Base-by-base conservation (phyloP, 2,797 vertebrate genomes). In the Melanotaenia pygmaea region DNA sequence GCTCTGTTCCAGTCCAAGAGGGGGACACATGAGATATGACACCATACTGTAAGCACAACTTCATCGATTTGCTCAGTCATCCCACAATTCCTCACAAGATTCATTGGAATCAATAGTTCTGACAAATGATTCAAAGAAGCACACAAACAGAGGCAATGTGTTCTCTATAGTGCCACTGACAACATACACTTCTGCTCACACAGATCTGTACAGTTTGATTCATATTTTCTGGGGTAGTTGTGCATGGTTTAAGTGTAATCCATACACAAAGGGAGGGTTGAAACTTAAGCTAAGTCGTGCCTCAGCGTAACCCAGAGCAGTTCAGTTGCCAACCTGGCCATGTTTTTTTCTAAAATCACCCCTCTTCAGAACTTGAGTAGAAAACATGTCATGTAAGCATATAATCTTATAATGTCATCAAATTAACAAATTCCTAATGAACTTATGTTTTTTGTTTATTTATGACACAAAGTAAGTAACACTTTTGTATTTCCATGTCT, bases 21-120 rank as follows among this genome's bases (percentile, higher is more conserved):
- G 62, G 70, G 59, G 73, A 85, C 80, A 84, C 84, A 84, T 85
- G 86, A 91, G 83, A 88, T 89, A 91, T 89, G 86, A 91, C 86
- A 89, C 81, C 76, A 63, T 87, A 88, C 77, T 87, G 86, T 90
- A 86, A 89, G 88, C 85, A 86, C 87, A 89, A 89, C 87, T 81
- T 75, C 90, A 92, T 91, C 90, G 88, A 92, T 89, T 84, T 75
- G 38, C 76, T 80, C 72, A 74, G 77, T 86, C 89, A 87, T 84
- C 74, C 81, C 70, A 72, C 79, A 80, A 76, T 89, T 86, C 84
- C 76, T 76, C 81, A 61, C 64, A 76, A 70, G 79, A 89, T 88
- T 86, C 88, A 91, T 86, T 75, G 54, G 67, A 76, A 90, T 94
- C 90, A 86, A 94, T 93, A 87, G 74, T 83, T 84, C 68, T 88